phyloP scores from a whole-genome alignment of 2,113 vertebrate species.

The Bagarius yarrelli region DNA sequence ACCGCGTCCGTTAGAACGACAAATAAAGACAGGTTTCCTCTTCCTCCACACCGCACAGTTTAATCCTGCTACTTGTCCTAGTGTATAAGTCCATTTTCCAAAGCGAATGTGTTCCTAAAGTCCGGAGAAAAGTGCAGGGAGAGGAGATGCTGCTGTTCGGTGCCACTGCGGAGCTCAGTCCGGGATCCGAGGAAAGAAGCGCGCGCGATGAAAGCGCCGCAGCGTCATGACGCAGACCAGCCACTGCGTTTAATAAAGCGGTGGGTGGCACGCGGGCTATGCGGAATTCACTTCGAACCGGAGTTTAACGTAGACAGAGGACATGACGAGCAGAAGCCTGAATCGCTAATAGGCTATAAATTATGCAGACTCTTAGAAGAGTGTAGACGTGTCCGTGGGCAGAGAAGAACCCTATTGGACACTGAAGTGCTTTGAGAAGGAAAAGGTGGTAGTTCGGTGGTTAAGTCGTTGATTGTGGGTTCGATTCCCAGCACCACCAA shows the following conservation, averaged over 20 bases:
- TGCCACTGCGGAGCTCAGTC: neutral
- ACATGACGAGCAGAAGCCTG: neutral
- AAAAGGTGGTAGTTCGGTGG: neutral
- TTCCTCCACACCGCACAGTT: neutral
- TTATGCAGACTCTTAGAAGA: neutral
- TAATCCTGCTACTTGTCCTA: neutral
- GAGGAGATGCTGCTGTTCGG: neutral
- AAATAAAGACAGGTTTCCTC: neutral
- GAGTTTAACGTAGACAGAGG: neutral
- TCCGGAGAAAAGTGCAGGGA: neutral
- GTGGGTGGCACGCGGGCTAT: neutral
- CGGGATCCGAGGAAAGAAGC: neutral
- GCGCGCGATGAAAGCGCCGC: neutral
- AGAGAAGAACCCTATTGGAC: neutral
- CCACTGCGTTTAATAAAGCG: neutral
- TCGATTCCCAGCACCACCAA: too few relatives aligned
- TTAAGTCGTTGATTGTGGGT: too few relatives aligned
- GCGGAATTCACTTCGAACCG: neutral
- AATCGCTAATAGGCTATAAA: neutral
- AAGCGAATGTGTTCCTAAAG: neutral
- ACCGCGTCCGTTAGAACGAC: neutral
- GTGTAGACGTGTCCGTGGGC: neutral
- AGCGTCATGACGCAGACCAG: slow-evolving; percentile 3
- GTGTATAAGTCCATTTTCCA: neutral
- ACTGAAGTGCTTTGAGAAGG: neutral